Base-by-base conservation (phyloP, 2,797 vertebrate species). In the Linurgus olivaceus region DNA sequence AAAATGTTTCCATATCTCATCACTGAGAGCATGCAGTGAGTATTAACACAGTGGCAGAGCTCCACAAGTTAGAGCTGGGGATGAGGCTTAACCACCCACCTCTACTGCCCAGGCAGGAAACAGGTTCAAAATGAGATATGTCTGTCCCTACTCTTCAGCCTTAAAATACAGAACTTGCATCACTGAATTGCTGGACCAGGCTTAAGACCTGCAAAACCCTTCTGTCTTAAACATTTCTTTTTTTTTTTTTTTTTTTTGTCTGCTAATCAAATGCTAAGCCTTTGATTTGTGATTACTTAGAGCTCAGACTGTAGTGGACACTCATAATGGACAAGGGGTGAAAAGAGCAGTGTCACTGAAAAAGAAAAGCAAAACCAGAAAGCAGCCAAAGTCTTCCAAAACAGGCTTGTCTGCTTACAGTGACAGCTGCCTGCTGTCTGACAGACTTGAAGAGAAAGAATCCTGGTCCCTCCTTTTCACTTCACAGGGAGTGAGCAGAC, bases 1-100 rank as follows among this genome's bases (percentile, higher is more conserved):
- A 79, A 82, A 93, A 89, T 67, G 63, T 65, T 93, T 85, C 58
- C 90, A 77, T 93, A 90, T 89, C 93, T 92, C 90, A 93, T 54
- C 72, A 33, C 61, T 1, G 33, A 74, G 57, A 86, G 59, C 1
- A 0, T 67, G 74, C 78, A 57, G 71, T 82, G 71, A 5, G 2
- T 71, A 13, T 59, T 90, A 92, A 88, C 37, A n/a, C 6, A 24
- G 63, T 3, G 18, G 54, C 58, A 92, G 48, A 86, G 29, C 3
- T 0, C 31, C 80, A 57, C 65, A 77, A 18, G 50, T n/a, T 40
- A 14, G 18, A 35, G 14, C 29, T 13, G 21, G 5, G 31, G 28
- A 23, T 66, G 29, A 78, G 38, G 63, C 16, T 89, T 50, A 61
- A 76, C n/a, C 45, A 73, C 4, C 35, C 42, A 48, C 35, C 44